Conservation (phyloP, 2,888 invertebrate species). For the Drosophila trichaetosa region DNA sequence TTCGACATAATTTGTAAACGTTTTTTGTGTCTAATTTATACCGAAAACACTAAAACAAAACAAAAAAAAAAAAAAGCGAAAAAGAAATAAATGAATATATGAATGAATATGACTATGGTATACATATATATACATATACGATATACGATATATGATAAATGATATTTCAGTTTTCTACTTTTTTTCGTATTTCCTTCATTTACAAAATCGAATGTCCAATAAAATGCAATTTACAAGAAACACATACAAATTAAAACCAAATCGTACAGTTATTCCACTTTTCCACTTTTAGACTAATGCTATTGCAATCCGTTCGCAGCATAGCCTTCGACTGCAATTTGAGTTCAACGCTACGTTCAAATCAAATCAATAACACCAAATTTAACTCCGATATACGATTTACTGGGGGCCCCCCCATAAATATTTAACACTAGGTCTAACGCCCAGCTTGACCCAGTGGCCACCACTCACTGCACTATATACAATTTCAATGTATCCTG, state of each 20-base stretch:
- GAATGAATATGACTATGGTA: slow-evolving; percentile 8
- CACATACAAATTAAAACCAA: slow-evolving; percentile 6
- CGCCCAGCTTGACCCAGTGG: slow-evolving; percentile 23
- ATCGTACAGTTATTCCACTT: slow-evolving; percentile 16
- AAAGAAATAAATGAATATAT: slow-evolving; percentile 22
- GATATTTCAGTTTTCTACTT: slow-evolving; percentile 8
- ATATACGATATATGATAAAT: background rate
- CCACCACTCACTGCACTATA: slow-evolving; percentile 31
- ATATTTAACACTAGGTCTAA: slow-evolving; percentile 52
- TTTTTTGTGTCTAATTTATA: slow-evolving; percentile 68
- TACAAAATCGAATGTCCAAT: slow-evolving; percentile 9
- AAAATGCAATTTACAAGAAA: slow-evolving; percentile 1
- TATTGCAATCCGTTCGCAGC: slow-evolving; percentile 16
- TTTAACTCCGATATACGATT: slow-evolving; percentile 9
- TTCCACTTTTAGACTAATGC: slow-evolving; percentile 13
- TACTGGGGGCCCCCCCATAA: slow-evolving; percentile 35
- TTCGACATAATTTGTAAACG: slow-evolving; percentile 62
- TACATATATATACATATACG: slow-evolving; percentile 5
- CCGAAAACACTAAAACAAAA: slow-evolving; percentile 39
- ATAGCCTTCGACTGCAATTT: slow-evolving; percentile 48
- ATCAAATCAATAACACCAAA: slow-evolving; percentile 16
- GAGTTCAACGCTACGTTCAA: slow-evolving; percentile 50
- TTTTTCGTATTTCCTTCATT: slow-evolving; percentile 3
- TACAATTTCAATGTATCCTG: slow-evolving; percentile 61
- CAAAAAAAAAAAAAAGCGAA: slow-evolving; percentile 26